Evolutionary conservation across 30 jellyfish, hydroid and myxozoan species (phyloP), one percentile per base, ranked within the genome.

Genomic region (Chrysaora quinquecirrha): DNA sequence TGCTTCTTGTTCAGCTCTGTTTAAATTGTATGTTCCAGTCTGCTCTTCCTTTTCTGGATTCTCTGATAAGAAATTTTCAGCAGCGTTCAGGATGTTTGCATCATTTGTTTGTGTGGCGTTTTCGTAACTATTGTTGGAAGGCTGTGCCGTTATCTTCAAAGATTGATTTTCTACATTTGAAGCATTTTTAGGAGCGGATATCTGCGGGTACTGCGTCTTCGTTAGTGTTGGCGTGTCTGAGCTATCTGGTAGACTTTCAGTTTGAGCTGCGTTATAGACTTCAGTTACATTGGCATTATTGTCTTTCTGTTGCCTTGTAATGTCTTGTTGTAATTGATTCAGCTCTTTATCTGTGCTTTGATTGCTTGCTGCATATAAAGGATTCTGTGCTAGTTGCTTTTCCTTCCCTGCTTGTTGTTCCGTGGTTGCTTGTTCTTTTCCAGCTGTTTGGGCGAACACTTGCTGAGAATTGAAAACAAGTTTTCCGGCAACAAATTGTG

Each of bases 321-420:
- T 52, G 64, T 68, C 77, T 23, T 82, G 30, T 49, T 82, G 64
- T 56, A 82, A 48, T 47, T 82, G 56, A 2, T 54, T 82, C 0
- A 68, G 65, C 31, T 82, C 85, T 48, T 24, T 21, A 43, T 82
- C 85, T 18, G 85, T 68, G 28, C 30, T 30, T 18, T 30, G 25
- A 1, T 25, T 49, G 12, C 35, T 18, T 3, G 21, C 31, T 29
- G 70, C 48, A 27, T 62, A 23, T 28, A 61, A 34, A 2, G 77
- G 61, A 29, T 52, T 69, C 46, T 75, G 87, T 82, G 92, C 92
- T 82, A 82, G 92, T 82, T 82, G 92, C 92, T 82, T 82, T 82
- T 82, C 85, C 18, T 82, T 30, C 92, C 92, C 92, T 74, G 49
- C 34, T 1, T 33, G 67, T 32, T 34, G 71, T 27, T 61, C 23